Base-by-base conservation (phyloP, 2,113 vertebrate species). In the Cavia aperea region DNA sequence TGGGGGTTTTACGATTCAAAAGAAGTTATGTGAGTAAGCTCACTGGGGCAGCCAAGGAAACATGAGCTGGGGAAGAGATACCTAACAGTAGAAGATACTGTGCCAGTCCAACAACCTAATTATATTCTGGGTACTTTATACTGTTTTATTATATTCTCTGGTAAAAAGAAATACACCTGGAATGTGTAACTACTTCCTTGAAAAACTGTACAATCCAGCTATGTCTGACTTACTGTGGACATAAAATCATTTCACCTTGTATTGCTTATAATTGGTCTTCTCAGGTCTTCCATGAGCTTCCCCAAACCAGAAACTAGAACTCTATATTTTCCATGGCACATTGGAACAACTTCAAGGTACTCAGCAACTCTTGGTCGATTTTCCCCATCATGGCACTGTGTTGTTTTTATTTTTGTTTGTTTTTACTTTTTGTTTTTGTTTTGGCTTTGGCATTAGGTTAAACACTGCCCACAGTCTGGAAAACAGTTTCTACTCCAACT, bases 381-480 rank as follows among this genome's bases (percentile, higher is more conserved):
- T 77, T 39, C 24, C 39, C 13, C 36, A 86, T 56, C 24, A 29
- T 54, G 56, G 8, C 92, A 46, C 13, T 77, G 73, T 77, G 7
- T 49, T 33, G 68, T 21, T 31, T 19, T 21, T 77, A 14, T 31
- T 31, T 54, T 54, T 54, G 8, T 79, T 54, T 62, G 73, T 36
- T 54, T 33, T 10, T 10, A 15, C 1, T 51, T 87, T 68, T 43
- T 85, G 75, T n/a, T 93, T 70, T n/a, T 18, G 36, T 70, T 18
- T 70, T 70, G 68, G n/a, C 19, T 70, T 21, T 70, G 8, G n/a
- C 36, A n/a, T 86, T 77, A 89, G 31, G 66, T 81, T 87, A 77
- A 96, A 89, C 77, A 94, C 49, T 63, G 6, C 39, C 88, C 73
- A 92, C 68, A 83, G 4, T 62, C 79, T 81, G 75, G n/a, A 86